Evolutionary conservation across 2,113 vertebrate genomes (phyloP).

Genomic region (Phalacrocorax aristotelis): DNA sequence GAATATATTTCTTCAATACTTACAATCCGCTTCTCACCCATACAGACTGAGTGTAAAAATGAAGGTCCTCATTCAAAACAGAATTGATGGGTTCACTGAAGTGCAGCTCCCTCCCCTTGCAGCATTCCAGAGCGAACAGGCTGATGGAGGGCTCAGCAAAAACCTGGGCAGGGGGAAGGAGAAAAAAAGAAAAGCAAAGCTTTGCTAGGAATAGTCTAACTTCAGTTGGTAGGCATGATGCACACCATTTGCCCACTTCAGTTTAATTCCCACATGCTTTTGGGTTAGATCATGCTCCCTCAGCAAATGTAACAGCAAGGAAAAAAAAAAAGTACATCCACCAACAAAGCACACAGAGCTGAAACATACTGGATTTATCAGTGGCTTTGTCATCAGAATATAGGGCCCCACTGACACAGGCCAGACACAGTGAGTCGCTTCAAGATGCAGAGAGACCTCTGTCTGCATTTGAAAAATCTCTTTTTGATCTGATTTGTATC

Average conservation of each 20-base stretch:
- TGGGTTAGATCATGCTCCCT: background rate
- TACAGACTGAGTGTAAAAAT: constrained; percentile 82
- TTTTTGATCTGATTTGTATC: accelerated
- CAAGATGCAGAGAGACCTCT: background rate
- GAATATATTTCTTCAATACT: constrained; percentile 45
- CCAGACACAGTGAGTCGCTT: background rate
- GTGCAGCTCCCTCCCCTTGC: constrained; percentile 80
- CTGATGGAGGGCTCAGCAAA: constrained; percentile 84
- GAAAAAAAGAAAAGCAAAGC: background rate
- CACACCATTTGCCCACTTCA: background rate
- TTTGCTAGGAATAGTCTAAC: background rate
- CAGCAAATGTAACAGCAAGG: background rate
- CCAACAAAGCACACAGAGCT: background rate
- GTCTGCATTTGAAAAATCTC: background rate
- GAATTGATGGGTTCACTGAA: constrained; percentile 72
- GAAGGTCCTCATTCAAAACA: constrained; percentile 73
- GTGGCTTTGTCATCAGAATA: background rate
- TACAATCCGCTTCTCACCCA: constrained; percentile 83
- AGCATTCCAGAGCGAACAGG: constrained; percentile 82
- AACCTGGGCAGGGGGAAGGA: constrained; percentile 51
- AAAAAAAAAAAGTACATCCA: background rate
- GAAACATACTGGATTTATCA: background rate
- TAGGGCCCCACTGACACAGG: background rate
- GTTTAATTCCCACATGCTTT: background rate
- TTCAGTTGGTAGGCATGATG: background rate